These are phyloP conservation scores for Meiosimyza decipiens DNA, from an alignment of 2,888 invertebrate species.

Conservation along the genomic window DNA sequence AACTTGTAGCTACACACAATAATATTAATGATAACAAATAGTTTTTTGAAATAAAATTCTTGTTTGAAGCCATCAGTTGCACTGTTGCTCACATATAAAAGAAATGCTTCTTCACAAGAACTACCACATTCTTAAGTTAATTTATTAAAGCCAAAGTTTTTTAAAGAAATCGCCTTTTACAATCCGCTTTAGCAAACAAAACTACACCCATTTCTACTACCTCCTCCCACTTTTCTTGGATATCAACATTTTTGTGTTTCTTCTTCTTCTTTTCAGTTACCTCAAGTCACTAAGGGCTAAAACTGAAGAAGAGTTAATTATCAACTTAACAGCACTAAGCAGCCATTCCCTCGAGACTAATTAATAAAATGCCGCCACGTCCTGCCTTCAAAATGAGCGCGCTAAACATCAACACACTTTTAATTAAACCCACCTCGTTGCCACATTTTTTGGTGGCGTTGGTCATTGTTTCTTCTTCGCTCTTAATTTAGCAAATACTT, in stretches of 20 bases:
- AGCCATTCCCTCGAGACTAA: conserved; percentile 24
- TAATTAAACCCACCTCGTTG: conserved; percentile 26
- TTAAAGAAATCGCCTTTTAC: neutral
- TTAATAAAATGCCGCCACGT: conserved; percentile 24
- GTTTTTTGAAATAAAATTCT: too few relatives aligned
- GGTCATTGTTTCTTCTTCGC: conserved; percentile 5
- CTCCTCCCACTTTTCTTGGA: conserved; percentile 15
- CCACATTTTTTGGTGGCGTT: too few relatives aligned
- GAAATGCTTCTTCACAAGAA: too few relatives aligned
- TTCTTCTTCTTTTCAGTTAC: neutral
- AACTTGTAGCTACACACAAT: too few relatives aligned
- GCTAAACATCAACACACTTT: conserved; percentile 30
- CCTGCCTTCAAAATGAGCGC: conserved; percentile 13
- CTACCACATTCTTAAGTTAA: too few relatives aligned
- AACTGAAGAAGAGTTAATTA: conserved; percentile 27
- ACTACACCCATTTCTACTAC: conserved; percentile 26
- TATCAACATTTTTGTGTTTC: neutral
- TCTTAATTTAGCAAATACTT: conserved; percentile 31
- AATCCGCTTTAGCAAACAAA: conserved; percentile 24
- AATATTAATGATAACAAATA: too few relatives aligned
- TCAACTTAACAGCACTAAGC: conserved; percentile 18
- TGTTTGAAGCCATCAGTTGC: too few relatives aligned
- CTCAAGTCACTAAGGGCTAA: too few relatives aligned
- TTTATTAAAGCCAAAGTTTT: too few relatives aligned
- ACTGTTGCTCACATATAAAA: too few relatives aligned